Conservation (phyloP, 2,888 invertebrate species). For the Omphaloscelis lunosa region DNA sequence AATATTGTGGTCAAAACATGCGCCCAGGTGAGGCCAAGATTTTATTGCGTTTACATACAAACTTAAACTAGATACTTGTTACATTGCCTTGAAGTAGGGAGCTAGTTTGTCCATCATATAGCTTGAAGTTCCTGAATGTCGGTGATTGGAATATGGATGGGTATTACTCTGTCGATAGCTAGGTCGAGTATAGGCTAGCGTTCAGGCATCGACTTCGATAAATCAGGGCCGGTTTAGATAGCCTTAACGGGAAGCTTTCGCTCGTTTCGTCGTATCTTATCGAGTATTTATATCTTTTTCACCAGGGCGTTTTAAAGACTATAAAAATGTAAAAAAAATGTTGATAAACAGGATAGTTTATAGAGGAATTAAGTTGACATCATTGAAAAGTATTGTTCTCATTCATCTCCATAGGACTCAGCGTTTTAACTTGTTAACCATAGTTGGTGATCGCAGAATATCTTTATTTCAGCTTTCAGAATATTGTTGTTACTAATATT, state of each 20-base stretch:
- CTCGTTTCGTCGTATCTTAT: not conserved
- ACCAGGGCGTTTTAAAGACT: not conserved
- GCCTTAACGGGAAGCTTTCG: not conserved
- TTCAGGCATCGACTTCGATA: conserved; percentile 10
- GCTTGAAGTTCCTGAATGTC: not conserved
- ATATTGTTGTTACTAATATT: not conserved
- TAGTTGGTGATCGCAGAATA: not conserved
- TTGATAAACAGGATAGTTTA: no score
- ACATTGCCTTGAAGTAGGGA: conserved; percentile 2
- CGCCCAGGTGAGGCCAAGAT: not conserved
- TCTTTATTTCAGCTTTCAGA: not conserved
- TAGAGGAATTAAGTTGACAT: not conserved
- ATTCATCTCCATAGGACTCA: not conserved
- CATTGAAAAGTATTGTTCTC: not conserved
- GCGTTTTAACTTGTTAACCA: not conserved
- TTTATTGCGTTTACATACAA: not conserved
- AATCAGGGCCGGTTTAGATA: not conserved
- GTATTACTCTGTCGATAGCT: not conserved
- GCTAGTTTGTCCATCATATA: not conserved
- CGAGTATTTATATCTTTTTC: not conserved
- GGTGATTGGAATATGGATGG: not conserved
- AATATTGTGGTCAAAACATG: not conserved
- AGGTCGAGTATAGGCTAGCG: not conserved
- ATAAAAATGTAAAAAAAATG: no score
- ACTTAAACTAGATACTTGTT: not conserved